These are phyloP conservation scores for Spizella passerina DNA, from an alignment of 2,797 vertebrate genomes.

Conservation along the genomic window DNA sequence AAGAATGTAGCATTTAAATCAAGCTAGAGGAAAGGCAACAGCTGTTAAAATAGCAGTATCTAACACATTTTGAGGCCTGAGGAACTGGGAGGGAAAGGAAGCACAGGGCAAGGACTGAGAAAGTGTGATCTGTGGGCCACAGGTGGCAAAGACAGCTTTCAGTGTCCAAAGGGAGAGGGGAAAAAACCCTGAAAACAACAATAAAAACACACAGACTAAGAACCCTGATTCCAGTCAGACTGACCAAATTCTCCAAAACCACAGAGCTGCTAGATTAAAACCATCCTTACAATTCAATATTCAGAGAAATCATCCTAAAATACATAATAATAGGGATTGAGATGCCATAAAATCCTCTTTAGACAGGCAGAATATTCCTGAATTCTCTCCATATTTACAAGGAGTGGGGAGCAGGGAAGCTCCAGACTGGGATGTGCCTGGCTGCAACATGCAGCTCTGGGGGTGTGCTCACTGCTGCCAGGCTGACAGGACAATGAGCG, in stretches of 20 bases:
- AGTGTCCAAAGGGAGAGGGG: not conserved
- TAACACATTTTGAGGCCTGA: not conserved
- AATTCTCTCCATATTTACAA: not conserved
- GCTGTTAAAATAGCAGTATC: not conserved
- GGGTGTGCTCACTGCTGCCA: not conserved
- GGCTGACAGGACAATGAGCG: not conserved
- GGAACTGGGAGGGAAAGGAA: not conserved
- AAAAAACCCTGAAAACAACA: rapidly evolving
- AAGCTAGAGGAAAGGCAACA: not conserved
- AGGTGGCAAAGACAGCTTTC: not conserved
- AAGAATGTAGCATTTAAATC: not conserved
- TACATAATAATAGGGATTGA: not conserved
- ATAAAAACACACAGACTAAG: not conserved
- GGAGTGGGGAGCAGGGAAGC: not conserved
- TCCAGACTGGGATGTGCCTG: not conserved
- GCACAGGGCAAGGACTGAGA: not conserved
- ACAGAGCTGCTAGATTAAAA: not conserved
- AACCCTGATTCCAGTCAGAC: not conserved
- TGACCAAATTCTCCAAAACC: not conserved
- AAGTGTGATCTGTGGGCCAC: not conserved
- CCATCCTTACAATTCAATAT: not conserved
- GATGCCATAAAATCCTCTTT: constrained; percentile 23
- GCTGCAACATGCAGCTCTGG: not conserved
- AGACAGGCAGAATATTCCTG: not conserved
- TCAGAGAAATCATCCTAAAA: constrained; percentile 32